phyloP scores from a whole-genome alignment of 1,140 invertebrate genomes.

The Sesamia nonagrioides region DNA sequence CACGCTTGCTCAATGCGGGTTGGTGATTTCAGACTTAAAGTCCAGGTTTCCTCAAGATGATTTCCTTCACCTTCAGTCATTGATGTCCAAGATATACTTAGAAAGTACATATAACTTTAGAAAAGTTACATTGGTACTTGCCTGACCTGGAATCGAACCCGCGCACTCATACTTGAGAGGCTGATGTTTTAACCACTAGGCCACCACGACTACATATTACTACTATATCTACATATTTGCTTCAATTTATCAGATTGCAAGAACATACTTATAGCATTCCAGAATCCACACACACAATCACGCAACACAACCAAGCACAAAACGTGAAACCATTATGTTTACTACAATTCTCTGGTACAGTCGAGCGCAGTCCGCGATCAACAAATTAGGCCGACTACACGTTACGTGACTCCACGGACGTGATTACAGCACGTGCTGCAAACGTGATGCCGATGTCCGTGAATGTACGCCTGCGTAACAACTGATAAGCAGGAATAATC shows the following conservation, averaged over 20 bases:
- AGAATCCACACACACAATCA: constrained; percentile 4
- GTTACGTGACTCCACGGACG: constrained; percentile 64
- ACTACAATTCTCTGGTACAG: constrained; percentile 22
- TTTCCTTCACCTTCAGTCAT: too few relatives aligned
- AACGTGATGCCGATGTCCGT: constrained; percentile 64
- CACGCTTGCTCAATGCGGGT: too few relatives aligned
- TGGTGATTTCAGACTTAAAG: too few relatives aligned
- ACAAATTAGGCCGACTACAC: constrained; percentile 66
- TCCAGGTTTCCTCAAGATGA: too few relatives aligned
- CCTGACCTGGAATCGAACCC: too few relatives aligned
- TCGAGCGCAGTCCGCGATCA: constrained; percentile 51
- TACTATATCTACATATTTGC: too few relatives aligned
- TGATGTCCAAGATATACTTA: too few relatives aligned
- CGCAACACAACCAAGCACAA: not conserved
- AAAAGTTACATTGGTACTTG: too few relatives aligned
- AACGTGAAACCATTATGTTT: constrained; percentile 36
- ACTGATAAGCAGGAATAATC: constrained; percentile 17
- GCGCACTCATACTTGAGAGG: too few relatives aligned
- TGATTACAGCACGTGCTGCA: constrained; percentile 69
- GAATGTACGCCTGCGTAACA: constrained; percentile 26
- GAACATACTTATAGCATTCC: not conserved
- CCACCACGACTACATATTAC: too few relatives aligned
- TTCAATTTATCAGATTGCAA: not conserved
- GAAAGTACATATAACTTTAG: too few relatives aligned
- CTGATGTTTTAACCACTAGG: too few relatives aligned